A percentile compares a stretch with the other conserved stretches of the same genome.
phyloP scores from a whole-genome alignment of 2,888 invertebrate species.

The Ferdinandea cuprea region DNA sequence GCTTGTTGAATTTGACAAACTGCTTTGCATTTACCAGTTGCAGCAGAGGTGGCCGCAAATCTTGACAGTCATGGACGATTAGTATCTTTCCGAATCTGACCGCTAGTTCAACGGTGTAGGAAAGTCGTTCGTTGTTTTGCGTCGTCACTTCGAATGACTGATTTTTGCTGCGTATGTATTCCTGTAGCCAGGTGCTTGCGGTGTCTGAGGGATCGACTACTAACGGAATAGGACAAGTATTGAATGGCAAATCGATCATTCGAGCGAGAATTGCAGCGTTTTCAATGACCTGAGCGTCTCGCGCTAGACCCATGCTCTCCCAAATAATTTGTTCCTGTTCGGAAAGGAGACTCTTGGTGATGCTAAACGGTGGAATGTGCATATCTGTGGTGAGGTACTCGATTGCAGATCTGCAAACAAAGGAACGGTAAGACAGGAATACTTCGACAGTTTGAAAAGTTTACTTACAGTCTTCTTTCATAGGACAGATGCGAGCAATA shows the following conservation, averaged over 20 bases:
- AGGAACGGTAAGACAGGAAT: conserved; percentile 1
- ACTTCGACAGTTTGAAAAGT: not conserved
- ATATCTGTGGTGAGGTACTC: conserved; percentile 78
- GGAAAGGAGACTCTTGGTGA: conserved; percentile 80
- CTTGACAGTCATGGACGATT: conserved; percentile 89
- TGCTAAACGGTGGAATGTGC: conserved; percentile 77
- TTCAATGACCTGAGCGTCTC: conserved; percentile 82
- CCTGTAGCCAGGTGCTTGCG: conserved; percentile 91
- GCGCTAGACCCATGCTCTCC: conserved; percentile 83
- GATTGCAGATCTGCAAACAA: conserved; percentile 65
- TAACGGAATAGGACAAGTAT: conserved; percentile 86
- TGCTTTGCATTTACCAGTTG: conserved; percentile 82
- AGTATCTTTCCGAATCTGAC: conserved; percentile 94
- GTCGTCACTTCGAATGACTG: conserved; percentile 90
- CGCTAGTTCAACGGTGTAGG: conserved; percentile 88
- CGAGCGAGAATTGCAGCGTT: conserved; percentile 81
- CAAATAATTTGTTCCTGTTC: conserved; percentile 84
- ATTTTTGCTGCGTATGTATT: conserved; percentile 85
- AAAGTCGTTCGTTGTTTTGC: conserved; percentile 89
- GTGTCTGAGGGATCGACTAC: conserved; percentile 95
- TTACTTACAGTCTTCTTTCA: conserved; percentile 83
- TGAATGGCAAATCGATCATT: conserved; percentile 80
- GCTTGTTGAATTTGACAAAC: conserved; percentile 81
- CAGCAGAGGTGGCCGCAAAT: conserved; percentile 82
- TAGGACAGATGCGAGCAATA: conserved; percentile 79